These are phyloP conservation scores for Plotosus lineatus DNA, from an alignment of 2,113 vertebrate species.

Conservation along the genomic window DNA sequence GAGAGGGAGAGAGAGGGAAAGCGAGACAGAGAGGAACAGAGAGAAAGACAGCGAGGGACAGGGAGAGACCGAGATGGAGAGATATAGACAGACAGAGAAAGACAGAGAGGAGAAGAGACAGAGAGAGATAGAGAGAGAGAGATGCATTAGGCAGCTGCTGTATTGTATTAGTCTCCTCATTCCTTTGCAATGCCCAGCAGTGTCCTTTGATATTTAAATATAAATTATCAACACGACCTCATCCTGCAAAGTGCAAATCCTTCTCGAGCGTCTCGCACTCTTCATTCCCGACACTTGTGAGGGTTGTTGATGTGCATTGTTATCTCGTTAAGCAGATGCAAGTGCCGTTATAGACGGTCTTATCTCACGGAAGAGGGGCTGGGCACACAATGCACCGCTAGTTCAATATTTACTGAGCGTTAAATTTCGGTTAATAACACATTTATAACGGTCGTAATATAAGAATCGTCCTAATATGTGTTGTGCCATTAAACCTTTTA, in stretches of 20 bases:
- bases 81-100: too few species aligned
- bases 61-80: too few species aligned
- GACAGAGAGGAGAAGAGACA: not conserved
- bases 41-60: too few species aligned
- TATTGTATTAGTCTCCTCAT: not conserved
- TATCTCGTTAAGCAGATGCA: constrained; percentile 48
- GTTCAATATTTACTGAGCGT: not conserved
- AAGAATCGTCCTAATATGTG: too few species aligned
- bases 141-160: not conserved
- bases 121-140: not conserved
- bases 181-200: not conserved
- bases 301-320: constrained; percentile 6
- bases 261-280: not conserved
- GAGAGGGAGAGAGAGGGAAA: too few species aligned
- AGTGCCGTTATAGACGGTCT: constrained; percentile 34
- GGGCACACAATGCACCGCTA: constrained; percentile 20
- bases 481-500: not conserved
- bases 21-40: too few species aligned
- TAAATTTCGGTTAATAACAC: not conserved
- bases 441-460: not conserved
- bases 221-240: not conserved
- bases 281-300: not conserved
- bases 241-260: not conserved
- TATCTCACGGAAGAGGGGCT: constrained; percentile 14
- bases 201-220: constrained; percentile 16